Evolutionary conservation across 2,888 invertebrate species (phyloP).

Genomic region (Sinhomidia bicolor): DNA sequence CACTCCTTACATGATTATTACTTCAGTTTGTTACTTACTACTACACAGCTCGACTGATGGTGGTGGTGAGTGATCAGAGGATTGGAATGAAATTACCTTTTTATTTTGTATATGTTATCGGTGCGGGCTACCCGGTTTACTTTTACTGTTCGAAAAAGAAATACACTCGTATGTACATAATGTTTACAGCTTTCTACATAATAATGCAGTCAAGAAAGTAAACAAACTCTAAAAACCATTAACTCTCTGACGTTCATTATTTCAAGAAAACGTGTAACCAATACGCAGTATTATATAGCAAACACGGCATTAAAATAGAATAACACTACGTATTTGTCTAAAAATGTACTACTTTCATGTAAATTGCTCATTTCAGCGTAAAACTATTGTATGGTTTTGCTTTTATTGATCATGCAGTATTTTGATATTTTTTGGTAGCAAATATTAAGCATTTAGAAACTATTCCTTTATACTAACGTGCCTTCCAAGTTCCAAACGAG

Average conservation of each 20-base stretch:
- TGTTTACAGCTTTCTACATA: conserved; percentile 51
- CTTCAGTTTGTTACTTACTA: conserved; percentile 36
- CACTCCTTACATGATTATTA: conserved; percentile 69
- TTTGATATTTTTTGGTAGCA: too few species aligned
- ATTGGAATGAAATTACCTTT: conserved; percentile 50
- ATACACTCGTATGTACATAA: conserved; percentile 17
- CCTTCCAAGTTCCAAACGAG: too few species aligned
- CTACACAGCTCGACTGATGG: too few species aligned
- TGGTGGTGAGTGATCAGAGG: conserved; percentile 44
- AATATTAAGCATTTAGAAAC: too few species aligned
- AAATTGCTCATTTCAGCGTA: conserved; percentile 46
- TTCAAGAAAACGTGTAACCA: conserved; percentile 40
- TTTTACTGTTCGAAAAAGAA: not conserved
- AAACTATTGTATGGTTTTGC: too few species aligned
- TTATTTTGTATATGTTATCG: conserved; percentile 47
- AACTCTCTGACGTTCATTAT: conserved; percentile 13
- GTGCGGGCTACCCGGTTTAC: conserved; percentile 27
- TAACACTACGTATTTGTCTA: not conserved
- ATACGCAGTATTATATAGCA: conserved; percentile 50
- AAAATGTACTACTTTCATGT: not conserved
- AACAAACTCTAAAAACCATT: conserved; percentile 22
- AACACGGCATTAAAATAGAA: conserved; percentile 26
- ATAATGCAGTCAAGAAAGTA: conserved; percentile 39
- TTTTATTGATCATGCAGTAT: too few species aligned
- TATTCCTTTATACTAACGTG: too few species aligned